Percentiles rank a stretch among this genome's conserved stretches.
These are phyloP conservation scores for Coboldia fuscipes DNA, from an alignment of 1,140 invertebrate species.

Conservation along the genomic window DNA sequence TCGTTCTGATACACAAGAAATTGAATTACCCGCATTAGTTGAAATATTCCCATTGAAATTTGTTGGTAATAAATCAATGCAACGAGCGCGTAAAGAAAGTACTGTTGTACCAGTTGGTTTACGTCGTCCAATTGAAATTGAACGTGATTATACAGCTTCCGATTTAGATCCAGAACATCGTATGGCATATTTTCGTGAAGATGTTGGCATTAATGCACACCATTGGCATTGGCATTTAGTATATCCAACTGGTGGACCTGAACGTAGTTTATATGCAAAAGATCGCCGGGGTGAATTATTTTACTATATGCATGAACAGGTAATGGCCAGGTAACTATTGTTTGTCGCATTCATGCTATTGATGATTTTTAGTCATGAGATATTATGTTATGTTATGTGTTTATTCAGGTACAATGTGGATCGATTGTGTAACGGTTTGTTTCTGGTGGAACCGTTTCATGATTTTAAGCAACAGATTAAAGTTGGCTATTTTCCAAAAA, in stretches of 20 bases:
- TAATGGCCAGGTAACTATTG: conserved; percentile 29
- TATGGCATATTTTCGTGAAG: conserved; percentile 33
- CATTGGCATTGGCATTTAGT: conserved; percentile 76
- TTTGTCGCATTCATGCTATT: background rate
- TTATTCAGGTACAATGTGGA: conserved; percentile 43
- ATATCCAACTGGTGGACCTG: conserved; percentile 41
- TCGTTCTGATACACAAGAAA: conserved; percentile 25
- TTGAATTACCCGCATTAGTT: conserved; percentile 20
- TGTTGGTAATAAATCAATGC: conserved; percentile 23
- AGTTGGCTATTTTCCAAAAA: conserved; percentile 51
- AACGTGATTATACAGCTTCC: conserved; percentile 14
- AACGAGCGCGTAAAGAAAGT: conserved; percentile 22
- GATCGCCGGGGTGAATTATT: conserved; percentile 53
- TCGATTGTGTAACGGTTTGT: conserved; percentile 35
- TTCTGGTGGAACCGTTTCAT: conserved; percentile 29
- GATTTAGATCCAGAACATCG: conserved; percentile 20
- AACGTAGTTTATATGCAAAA: conserved; percentile 33
- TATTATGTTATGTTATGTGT: background rate
- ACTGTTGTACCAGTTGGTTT: conserved; percentile 21
- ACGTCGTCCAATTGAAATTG: conserved; percentile 10
- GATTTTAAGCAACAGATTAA: conserved; percentile 36
- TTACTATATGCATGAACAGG: conserved; percentile 60
- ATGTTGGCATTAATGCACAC: conserved; percentile 34
- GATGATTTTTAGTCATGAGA: background rate
- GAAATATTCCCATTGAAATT: conserved; percentile 31